Evolutionary conservation across 2,797 vertebrate genomes (phyloP), one percentile per base, ranked within the genome.

Genomic region (Clarias fuscus): DNA sequence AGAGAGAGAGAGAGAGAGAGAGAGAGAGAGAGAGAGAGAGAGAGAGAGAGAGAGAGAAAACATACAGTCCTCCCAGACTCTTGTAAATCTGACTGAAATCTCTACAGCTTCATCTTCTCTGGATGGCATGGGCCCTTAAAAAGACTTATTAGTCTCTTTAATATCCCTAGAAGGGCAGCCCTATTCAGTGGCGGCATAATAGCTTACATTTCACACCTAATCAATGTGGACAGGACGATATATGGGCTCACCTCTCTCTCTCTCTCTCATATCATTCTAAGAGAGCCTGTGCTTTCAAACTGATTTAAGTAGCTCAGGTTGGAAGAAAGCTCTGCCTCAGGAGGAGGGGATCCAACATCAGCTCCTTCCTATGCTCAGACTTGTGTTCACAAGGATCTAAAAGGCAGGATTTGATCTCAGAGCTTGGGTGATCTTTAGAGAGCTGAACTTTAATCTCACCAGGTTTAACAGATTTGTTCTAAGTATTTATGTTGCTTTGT

Each of bases 191-290:
- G 84, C 76, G 30, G 75, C 83, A 84, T 76, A 84, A 89, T 81
- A 86, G 85, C 79, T 85, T 86, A 86, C 64, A 83, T 85, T 89
- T 88, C 84, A 88, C 65, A 59, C 87, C 71, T 92, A 93, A 93
- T 94, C 89, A 91, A 68, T 91, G 87, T 86, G 75, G 90, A 90
- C 93, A 93, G 91, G 90, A 94, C 91, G 84, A 91, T 86, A 91
- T 88, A 85, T 76, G 85, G 85, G 62, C 73, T 81, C 43, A 85
- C 53, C 56, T 48, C 72, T 59, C 64, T 67, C 43, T 65, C 61
- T 83, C 43, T 27, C 30, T 85, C 37, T 65, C 22, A 40, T 53
- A 64, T 30, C 68, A 11, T 62, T 67, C 78, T 48, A 67, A 81
- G 40, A 80, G 59, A 81, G 37, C 14, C 37, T n/a, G 64, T 48